A percentile compares a stretch with the other conserved stretches of the same genome.
Conservation (phyloP, 1,140 invertebrate species). For the Anoplolepis gracilipes region DNA sequence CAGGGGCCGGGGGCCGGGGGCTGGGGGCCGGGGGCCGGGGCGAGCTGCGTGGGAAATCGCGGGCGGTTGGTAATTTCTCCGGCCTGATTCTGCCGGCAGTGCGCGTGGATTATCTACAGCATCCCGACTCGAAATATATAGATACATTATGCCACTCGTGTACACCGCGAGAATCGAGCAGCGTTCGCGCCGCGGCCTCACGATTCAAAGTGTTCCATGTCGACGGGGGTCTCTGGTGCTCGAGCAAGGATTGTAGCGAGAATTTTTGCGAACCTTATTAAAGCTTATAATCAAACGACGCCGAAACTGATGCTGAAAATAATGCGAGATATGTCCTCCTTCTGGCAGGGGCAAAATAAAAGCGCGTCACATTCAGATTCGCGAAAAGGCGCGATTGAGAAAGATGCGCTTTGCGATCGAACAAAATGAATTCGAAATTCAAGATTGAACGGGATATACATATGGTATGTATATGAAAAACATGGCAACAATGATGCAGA, state of each 20-base stretch:
- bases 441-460: neutral
- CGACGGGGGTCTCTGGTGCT: too few species aligned
- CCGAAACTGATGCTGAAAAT: neutral
- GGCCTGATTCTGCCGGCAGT: slow-evolving; percentile 73
- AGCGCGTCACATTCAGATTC: neutral
- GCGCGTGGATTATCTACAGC: slow-evolving; percentile 72
- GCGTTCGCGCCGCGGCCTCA: slow-evolving; percentile 23
- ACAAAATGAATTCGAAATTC: neutral
- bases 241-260: slow-evolving; percentile 10
- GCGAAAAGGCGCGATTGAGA: neutral
- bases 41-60: slow-evolving; percentile 75
- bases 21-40: too few species aligned
- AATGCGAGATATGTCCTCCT: too few species aligned
- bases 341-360: too few species aligned
- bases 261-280: slow-evolving; percentile 1
- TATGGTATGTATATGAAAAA: too few species aligned
- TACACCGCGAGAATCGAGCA: slow-evolving; percentile 34
- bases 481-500: neutral
- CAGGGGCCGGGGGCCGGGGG: too few species aligned
- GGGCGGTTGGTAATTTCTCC: slow-evolving; percentile 73
- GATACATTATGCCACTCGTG: slow-evolving; percentile 39
- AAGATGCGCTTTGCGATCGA: neutral
- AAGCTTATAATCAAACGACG: neutral
- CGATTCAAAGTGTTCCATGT: slow-evolving; percentile 45
- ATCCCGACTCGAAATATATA: slow-evolving; percentile 68